Evolutionary conservation across 2,888 invertebrate genomes (phyloP).

Genomic region (Pseudanteris insignis): DNA sequence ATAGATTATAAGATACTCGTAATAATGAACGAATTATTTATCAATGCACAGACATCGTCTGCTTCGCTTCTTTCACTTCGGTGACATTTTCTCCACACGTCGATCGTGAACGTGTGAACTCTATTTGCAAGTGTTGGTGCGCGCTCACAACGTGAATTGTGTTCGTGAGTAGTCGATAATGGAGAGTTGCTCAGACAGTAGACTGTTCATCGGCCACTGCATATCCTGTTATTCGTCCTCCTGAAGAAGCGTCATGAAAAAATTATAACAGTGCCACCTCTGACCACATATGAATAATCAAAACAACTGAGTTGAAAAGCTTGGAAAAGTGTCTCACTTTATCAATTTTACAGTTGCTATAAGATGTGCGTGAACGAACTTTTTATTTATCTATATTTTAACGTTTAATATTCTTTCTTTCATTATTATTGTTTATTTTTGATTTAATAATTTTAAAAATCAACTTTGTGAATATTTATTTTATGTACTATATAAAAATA

Average conservation of each 20-base stretch:
- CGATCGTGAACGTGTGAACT: constrained; percentile 26
- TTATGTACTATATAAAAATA: too few species aligned
- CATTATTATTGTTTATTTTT: too few species aligned
- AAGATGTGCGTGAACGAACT: too few species aligned
- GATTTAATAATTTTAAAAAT: too few species aligned
- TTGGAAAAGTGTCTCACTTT: too few species aligned
- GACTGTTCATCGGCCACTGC: constrained; percentile 66
- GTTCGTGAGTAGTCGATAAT: constrained; percentile 61
- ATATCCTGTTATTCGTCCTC: constrained; percentile 66
- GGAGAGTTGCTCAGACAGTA: constrained; percentile 50
- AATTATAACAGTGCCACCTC: constrained; percentile 49
- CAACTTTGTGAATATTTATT: too few species aligned
- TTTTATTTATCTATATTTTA: too few species aligned
- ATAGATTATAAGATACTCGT: too few species aligned
- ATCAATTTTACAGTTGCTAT: too few species aligned
- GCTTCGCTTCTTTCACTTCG: constrained; percentile 17
- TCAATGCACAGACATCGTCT: constrained; percentile 9
- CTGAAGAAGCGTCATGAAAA: constrained; percentile 52
- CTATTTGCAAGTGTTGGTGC: constrained; percentile 21
- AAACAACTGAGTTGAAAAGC: too few species aligned
- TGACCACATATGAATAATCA: constrained; percentile 25
- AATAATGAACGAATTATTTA: too few species aligned
- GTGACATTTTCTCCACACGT: constrained; percentile 17
- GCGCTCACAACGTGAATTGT: constrained; percentile 46
- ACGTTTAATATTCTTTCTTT: too few species aligned